Evolutionary conservation across 2,797 vertebrate genomes (phyloP), one percentile per base, ranked within the genome.

Genomic region (Poecile montanus): DNA sequence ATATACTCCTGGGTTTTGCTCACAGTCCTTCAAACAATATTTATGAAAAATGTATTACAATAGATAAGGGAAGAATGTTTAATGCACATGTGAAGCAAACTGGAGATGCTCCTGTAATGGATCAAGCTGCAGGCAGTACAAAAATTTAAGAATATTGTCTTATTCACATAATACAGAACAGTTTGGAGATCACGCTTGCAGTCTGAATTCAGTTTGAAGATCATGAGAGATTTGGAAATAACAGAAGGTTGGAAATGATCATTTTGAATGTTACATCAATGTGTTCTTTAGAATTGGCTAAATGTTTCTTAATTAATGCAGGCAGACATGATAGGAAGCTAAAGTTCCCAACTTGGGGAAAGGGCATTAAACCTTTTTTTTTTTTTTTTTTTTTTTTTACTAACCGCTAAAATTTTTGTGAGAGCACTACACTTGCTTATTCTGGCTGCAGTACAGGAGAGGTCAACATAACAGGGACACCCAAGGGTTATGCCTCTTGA

Each of bases 141-240:
- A 0, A 2, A 11, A 3, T 21, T 38, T 60, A 45, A n/a, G 30
- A 44, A 17, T 47, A 30, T 11, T 44, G 8, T 36, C 2, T 48
- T 66, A 9, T 61, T 32, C 25, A 32, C 36, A 30, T 50, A 50
- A 66, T 42, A 23, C 18, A 42, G 42, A 93, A 53, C 4, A 56
- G 10, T 13, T 74, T 66, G 42, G 34, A 40, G 66, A n/a, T 72
- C 6, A 9, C 2, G 2, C 44, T 73, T 54, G 16, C 13, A 60
- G 42, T 47, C 34, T 67, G 51, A 91, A 60, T 32, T 76, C 11
- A 26, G 19, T 56, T 73, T 47, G 25, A 85, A 65, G 38, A 48
- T 42, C 2, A 2, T 16, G 21, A 50, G 16, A 75, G 34, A 56
- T 79, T 61, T 45, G 53, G 15, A 44, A 81, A 40, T 66, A 51